Percentiles rank a stretch among this genome's conserved stretches.
phyloP scores from a whole-genome alignment of 2,113 vertebrate genomes.

The Andinoacara biseriatus region DNA sequence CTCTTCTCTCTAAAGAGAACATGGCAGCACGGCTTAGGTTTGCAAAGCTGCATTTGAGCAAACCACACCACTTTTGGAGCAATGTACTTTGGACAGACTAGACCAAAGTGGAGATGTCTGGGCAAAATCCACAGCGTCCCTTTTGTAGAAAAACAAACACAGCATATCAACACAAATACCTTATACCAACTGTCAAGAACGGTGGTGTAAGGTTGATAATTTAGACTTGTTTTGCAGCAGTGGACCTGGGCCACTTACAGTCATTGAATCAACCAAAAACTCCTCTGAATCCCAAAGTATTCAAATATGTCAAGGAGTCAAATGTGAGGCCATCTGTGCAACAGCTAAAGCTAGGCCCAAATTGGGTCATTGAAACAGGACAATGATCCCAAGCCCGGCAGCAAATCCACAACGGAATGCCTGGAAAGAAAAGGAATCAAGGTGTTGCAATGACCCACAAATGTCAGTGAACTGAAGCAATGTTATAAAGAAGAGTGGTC shows the following conservation, averaged over 20 bases:
- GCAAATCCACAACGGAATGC: neutral
- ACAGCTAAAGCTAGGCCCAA: neutral
- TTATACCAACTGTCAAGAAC: neutral
- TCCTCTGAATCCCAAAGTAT: neutral
- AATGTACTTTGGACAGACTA: too few species aligned
- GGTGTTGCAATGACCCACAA: neutral
- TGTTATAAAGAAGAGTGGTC: neutral
- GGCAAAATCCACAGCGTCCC: neutral
- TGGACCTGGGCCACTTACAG: neutral
- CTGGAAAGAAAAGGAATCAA: neutral
- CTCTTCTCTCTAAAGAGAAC: too few species aligned
- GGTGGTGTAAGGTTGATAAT: neutral
- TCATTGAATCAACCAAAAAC: neutral
- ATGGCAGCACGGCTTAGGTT: too few species aligned
- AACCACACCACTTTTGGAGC: too few species aligned
- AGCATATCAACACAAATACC: neutral
- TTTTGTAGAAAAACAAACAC: neutral
- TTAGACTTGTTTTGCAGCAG: neutral
- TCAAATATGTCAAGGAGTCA: neutral
- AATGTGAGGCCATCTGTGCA: neutral
- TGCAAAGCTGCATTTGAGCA: too few species aligned
- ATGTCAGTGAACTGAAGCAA: constrained; percentile 1
- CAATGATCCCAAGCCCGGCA: neutral
- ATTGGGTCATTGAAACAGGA: neutral
- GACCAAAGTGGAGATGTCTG: too few species aligned